Conservation (phyloP, 2,888 invertebrate genomes). For the Mylabris sibirica region DNA sequence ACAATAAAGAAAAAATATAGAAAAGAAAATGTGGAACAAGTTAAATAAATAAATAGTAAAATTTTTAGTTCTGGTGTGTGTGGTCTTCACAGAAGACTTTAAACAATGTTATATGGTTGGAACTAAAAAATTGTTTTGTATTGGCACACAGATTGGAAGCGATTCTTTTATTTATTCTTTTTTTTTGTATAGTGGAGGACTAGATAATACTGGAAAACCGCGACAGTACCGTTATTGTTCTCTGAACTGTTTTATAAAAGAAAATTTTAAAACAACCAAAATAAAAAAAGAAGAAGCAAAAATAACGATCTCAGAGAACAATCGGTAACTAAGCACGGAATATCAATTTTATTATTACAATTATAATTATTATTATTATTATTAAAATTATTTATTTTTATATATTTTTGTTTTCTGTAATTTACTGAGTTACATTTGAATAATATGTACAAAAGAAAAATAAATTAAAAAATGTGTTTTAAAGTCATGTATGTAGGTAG, state of each 20-base stretch:
- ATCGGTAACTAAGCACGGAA: conserved; percentile 51
- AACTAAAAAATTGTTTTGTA: neutral
- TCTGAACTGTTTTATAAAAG: conserved; percentile 6
- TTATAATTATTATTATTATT: neutral
- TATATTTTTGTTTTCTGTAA: conserved; percentile 24
- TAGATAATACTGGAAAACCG: conserved; percentile 74
- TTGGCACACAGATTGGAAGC: conserved; percentile 37
- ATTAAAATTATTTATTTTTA: neutral
- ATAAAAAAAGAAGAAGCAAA: neutral
- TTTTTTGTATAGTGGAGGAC: conserved; percentile 64
- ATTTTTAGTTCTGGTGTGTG: neutral
- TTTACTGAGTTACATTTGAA: conserved; percentile 53
- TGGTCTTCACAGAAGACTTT: neutral
- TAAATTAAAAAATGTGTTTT: conserved; percentile 52
- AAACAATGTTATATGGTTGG: neutral
- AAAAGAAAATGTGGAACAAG: too few species aligned
- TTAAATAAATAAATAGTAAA: neutral
- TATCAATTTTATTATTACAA: conserved; percentile 39
- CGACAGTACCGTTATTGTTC: conserved; percentile 67
- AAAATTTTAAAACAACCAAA: too few species aligned
- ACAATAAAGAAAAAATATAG: neutral
- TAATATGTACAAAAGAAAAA: conserved; percentile 54
- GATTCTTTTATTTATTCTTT: conserved; percentile 18
- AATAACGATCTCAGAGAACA: conserved; percentile 38
- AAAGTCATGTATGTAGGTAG: conserved; percentile 36